Evolutionary conservation across 2,113 vertebrate genomes (phyloP), one percentile per base, ranked within the genome.

Genomic region (Mormoops blainvillei): DNA sequence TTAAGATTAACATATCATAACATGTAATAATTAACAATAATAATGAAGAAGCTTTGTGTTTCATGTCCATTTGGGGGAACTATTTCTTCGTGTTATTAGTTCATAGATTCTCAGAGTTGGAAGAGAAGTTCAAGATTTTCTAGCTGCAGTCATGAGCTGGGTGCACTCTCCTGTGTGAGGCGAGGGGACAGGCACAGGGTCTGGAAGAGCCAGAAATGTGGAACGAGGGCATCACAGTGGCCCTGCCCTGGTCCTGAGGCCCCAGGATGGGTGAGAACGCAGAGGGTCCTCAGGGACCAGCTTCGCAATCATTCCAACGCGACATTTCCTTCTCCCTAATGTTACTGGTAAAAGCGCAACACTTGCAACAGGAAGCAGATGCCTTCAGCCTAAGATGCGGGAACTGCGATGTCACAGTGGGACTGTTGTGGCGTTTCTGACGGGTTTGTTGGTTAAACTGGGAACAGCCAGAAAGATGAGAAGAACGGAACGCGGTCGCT

Each of bases 261-360:
- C 11, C 58, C 58, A 4, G 61, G 61, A 63, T 6, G 28, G 61
- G 61, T 2, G 12, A 12, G 16, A 7, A n/a, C 6, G 5, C 31
- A 61, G 58, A 13, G 26, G 5, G 78, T 70, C 24, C 43, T 80
- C 68, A 28, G 52, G 12, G 1, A 43, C 31, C 4, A 6, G 5
- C 15, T 54, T 48, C 31, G 15, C n/a, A 10, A 28, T 2, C 8
- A 36, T 45, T 68, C 43, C 58, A 26, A 20, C 15, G 41, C 56
- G 24, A 61, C 14, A 18, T 28, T 18, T 16, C 33, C 54, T 93
- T 95, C 41, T 38, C 15, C 41, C 45, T n/a, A 24, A 56, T 3
- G 0, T 13, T 5, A 43, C 26, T 9, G 1, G 14, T 7, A 3
- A 43, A n/a, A 61, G 24, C 12, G 4, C 33, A 41, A 15, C 22